Percentiles rank a stretch among this genome's conserved stretches.
Conservation (phyloP, 2,888 invertebrate genomes). For the Microdon myrmicae region DNA sequence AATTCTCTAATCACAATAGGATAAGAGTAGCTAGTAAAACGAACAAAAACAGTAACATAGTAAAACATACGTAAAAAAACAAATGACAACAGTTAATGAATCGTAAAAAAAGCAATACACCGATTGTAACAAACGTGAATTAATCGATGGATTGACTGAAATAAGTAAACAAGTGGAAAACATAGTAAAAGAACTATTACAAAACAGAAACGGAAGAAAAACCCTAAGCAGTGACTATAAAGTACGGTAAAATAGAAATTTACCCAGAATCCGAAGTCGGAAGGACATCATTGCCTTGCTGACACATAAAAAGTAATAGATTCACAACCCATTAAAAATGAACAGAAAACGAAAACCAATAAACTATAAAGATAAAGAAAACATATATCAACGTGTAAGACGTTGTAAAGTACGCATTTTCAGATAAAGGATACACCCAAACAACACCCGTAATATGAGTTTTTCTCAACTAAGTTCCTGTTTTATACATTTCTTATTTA, state of each 20-base stretch:
- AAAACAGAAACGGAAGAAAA: constrained; percentile 2
- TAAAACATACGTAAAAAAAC: constrained; percentile 11
- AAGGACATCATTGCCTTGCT: no score
- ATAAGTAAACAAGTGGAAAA: constrained; percentile 2
- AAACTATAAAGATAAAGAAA: constrained; percentile 15
- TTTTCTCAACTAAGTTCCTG: not conserved
- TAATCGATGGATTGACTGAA: constrained; percentile 12
- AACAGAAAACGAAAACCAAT: not conserved
- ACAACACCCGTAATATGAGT: constrained; percentile 25
- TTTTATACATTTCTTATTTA: no score
- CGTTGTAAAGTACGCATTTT: constrained; percentile 39
- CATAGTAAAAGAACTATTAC: constrained; percentile 1
- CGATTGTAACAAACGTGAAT: constrained; percentile 11
- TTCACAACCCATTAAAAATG: not conserved
- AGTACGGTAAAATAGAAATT: constrained; percentile 26
- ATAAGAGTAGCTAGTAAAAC: constrained; percentile 26
- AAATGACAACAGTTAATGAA: constrained; percentile 5
- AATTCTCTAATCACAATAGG: constrained; percentile 35
- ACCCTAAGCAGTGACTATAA: not conserved
- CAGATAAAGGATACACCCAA: constrained; percentile 48
- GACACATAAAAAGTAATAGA: no score
- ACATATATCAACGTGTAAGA: constrained; percentile 3
- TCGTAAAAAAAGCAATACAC: not conserved
- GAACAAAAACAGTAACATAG: constrained; percentile 12
- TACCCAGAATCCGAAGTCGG: no score